Conservation (phyloP, 2,888 invertebrate genomes). For the Drosophila borborema region DNA sequence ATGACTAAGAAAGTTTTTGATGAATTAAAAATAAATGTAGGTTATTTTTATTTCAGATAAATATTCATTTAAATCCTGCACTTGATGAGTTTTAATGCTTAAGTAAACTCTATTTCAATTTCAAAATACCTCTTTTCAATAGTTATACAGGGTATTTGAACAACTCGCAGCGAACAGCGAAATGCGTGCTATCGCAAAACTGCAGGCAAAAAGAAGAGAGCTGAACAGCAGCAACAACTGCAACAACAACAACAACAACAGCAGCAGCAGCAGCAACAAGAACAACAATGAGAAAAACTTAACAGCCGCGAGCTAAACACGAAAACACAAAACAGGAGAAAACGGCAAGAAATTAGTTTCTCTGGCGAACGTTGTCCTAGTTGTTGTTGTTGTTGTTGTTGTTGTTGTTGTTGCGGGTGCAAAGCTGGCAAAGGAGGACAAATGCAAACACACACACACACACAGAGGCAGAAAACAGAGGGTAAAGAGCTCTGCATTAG, state of each 20-base stretch:
- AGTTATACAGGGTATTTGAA: neutral
- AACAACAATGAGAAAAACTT: slow-evolving; percentile 51
- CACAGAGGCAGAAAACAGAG: slow-evolving; percentile 14
- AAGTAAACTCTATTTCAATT: neutral
- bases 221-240: slow-evolving; percentile 12
- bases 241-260: slow-evolving; percentile 23
- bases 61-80: too few species aligned
- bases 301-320: slow-evolving; percentile 70
- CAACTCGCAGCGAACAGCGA: slow-evolving; percentile 23
- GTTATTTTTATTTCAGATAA: too few species aligned
- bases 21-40: too few species aligned
- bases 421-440: slow-evolving; percentile 61
- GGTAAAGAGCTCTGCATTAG: slow-evolving; percentile 42
- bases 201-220: slow-evolving; percentile 30
- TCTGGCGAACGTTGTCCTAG: slow-evolving; percentile 54
- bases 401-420: slow-evolving; percentile 54
- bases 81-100: too few species aligned
- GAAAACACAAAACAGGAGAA: slow-evolving; percentile 54
- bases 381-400: slow-evolving; percentile 57
- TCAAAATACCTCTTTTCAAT: neutral
- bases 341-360: slow-evolving; percentile 74
- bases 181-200: slow-evolving; percentile 44
- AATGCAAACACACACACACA: slow-evolving; percentile 40
- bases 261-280: slow-evolving; percentile 15
- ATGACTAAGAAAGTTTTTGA: neutral